Base-by-base conservation (phyloP, 1,140 invertebrate genomes). In the Mizuhopecten yessoensis region DNA sequence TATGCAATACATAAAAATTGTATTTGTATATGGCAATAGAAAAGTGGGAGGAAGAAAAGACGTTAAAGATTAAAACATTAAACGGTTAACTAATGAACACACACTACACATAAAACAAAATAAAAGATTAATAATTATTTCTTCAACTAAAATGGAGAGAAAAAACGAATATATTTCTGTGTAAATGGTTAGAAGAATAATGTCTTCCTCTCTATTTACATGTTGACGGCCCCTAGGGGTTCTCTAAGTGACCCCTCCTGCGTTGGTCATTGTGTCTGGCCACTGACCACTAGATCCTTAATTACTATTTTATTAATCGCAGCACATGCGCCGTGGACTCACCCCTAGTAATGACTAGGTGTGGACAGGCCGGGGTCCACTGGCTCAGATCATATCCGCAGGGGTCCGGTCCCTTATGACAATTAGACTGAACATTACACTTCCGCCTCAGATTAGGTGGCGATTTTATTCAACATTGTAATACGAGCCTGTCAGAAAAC, bases 391-490 rank as follows among this genome's bases (percentile, higher is more conserved):
- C 57, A 75, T 29, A 23, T 75, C 57, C n/a, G 57, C 11, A 29
- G 57, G 57, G 57, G 57, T 75, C 57, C 57, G 57, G 57, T 29
- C 9, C 29, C 57, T 5, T 9, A 29, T 75, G 23, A 75, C 57
- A 75, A 75, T 75, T 75, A 75, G 57, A 75, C n/a, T 75, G 15
- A 75, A 75, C 57, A 75, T 75, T 75, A 29, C 57, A 75, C n/a
- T 75, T 75, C 57, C 57, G 57, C 5, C 17, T 75, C n/a, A 29
- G 57, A 75, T 75, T 75, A 75, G 15, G 23, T 29, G 57, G 2
- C 17, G 17, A 9, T 75, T 75, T n/a, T 29, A 75, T 29, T n/a
- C 17, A 5, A 75, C 23, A 75, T 5, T 29, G 36, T 39, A 39
- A 39, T 39, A 7, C 13, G 57, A 75, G 57, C 42, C 9, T 13